A percentile compares a stretch with the other conserved stretches of the same genome.
Evolutionary conservation across 2,113 vertebrate genomes (phyloP).

Genomic region (Oenanthe oenanthe): DNA sequence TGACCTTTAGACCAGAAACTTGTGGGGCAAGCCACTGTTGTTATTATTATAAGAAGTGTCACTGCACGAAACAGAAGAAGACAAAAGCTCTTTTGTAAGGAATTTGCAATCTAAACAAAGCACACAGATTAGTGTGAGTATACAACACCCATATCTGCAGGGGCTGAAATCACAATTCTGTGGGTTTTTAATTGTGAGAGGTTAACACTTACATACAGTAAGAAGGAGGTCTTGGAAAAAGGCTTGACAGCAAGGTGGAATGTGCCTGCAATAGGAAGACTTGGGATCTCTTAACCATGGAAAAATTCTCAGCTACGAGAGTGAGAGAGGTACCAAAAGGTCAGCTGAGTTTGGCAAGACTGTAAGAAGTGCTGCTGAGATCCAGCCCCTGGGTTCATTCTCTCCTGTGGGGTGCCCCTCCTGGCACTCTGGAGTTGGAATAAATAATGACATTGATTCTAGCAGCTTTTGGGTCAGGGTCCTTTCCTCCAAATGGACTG

Average conservation of each 20-base stretch:
- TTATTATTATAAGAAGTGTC: neutral
- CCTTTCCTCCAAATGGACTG: neutral
- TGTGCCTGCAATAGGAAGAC: neutral
- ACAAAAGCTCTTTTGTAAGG: neutral
- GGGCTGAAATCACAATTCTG: neutral
- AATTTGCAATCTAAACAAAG: neutral
- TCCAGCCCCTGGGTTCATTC: neutral
- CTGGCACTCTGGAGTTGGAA: neutral
- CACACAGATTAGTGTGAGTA: neutral
- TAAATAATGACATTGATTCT: neutral
- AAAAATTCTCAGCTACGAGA: neutral
- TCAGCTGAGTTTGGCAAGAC: neutral
- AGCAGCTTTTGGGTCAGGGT: neutral
- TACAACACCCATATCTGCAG: fast-evolving
- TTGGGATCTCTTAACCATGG: neutral
- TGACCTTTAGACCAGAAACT: neutral
- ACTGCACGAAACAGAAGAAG: neutral
- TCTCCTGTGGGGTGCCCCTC: neutral
- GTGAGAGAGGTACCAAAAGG: neutral
- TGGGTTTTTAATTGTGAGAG: neutral
- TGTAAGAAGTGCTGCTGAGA: neutral
- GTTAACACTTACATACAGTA: neutral
- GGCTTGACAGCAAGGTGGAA: neutral
- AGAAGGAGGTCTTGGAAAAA: neutral
- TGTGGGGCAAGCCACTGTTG: neutral